phyloP scores from a whole-genome alignment of 37 sponge, comb jelly and placozoan species.

The Diacarnus erythraeanus region DNA sequence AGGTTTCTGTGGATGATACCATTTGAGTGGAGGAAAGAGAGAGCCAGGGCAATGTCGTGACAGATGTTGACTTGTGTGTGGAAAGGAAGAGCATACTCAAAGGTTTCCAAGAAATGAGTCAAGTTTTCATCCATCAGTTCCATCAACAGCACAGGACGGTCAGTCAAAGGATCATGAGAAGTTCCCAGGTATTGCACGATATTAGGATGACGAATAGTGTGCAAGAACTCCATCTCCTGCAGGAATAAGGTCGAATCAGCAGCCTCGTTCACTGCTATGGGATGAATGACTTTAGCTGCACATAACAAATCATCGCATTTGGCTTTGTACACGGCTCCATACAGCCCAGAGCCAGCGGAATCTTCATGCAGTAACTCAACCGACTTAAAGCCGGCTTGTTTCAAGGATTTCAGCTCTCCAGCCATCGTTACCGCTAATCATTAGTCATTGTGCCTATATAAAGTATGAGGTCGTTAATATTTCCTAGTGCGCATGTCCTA shows the following conservation, averaged over 20 bases:
- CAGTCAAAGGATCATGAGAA: neutral
- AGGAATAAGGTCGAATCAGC: neutral
- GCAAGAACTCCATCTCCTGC: conserved; percentile 13
- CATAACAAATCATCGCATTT: neutral
- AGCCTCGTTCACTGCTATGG: neutral
- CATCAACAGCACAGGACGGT: conserved; percentile 18
- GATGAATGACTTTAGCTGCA: conserved; percentile 11
- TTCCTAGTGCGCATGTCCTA: no score
- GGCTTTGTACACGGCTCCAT: conserved; percentile 4
- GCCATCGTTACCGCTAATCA: neutral
- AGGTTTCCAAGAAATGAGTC: conserved; percentile 8
- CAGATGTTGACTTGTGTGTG: conserved; percentile 16
- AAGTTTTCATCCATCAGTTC: conserved; percentile 31
- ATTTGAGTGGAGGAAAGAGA: conserved; percentile 34
- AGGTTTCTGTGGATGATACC: conserved; percentile 42
- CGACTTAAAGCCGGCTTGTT: neutral
- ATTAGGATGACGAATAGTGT: neutral
- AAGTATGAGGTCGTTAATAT: no score
- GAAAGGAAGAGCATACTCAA: neutral
- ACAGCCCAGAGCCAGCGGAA: neutral
- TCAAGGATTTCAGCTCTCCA: neutral
- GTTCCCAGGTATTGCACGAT: conserved; percentile 15
- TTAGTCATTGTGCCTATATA: no score
- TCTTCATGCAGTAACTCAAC: neutral
- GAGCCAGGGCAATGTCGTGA: conserved; percentile 36